Evolutionary conservation across 64 coral and sea anemone species (phyloP), one percentile per base, ranked within the genome.

Genomic region (Acropora yongei): DNA sequence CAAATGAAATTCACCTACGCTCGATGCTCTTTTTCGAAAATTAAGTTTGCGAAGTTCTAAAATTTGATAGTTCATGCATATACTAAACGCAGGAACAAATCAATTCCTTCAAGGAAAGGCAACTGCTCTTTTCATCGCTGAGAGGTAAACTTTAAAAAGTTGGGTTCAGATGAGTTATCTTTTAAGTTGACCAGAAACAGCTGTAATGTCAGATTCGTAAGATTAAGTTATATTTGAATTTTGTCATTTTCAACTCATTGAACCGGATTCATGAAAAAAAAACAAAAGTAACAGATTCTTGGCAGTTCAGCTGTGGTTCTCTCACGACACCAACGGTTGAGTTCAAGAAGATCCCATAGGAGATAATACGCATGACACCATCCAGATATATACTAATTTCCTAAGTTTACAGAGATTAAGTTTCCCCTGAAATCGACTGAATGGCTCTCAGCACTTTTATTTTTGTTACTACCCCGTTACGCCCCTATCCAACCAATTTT

Each of bases 141-240:
- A 45, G 16, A 72, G 30, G 46, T 18, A 49, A 48, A 65, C 71
- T 72, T 69, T 30, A 7, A 47, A 2, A 47, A 85, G 45, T 41
- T 13, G 8, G 10, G 20, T 82, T 60, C 79, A 85, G 60, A 72
- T 43, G 30, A 67, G 18, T 49, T 85, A 71, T 85, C 17, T 71
- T 85, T 39, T 48, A 11, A 2, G 5, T 85, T 71, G 7, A 17
- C 44, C 63, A 9, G 68, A 49, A 47, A 71, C 48, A 72, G 72
- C 44, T 67, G 44, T 85, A 9, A 72, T 65, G 7, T 30, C 44
- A 63, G 60, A 13, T 17, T 49, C 49, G 0, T 9, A 50, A 12
- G 2, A 39, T 1, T 49, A 41, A 61, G 57, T n/a, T 30, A 40
- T 42, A 9, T 42, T 61, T 42, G 12, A 2, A 19, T 6, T 83